Evolutionary conservation across 92 coral and sea anemone genomes (phyloP).

Genomic region (Palythoa heliodiscus): DNA sequence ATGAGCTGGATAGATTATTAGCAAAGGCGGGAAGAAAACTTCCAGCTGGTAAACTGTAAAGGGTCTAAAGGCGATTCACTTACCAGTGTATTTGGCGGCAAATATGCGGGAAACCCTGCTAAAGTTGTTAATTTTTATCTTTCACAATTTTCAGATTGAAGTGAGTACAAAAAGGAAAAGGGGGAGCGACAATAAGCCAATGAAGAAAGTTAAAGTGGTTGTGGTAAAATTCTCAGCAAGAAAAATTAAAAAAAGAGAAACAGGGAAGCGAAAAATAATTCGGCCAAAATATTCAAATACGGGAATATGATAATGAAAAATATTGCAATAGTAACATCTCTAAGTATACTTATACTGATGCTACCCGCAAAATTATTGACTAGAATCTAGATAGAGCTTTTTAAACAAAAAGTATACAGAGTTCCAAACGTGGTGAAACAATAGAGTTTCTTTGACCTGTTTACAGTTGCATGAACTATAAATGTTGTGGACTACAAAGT

Average conservation of each 20-base stretch:
- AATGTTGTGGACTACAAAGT: not conserved
- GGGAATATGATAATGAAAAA: not conserved
- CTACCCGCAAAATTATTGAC: not conserved
- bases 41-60: no score
- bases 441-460: not conserved
- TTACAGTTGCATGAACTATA: not conserved
- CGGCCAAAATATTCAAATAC: not conserved
- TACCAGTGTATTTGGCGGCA: no score
- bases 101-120: no score
- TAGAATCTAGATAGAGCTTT: not conserved
- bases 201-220: not conserved
- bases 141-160: slow-evolving; percentile 2
- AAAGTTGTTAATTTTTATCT: no score
- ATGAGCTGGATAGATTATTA: no score
- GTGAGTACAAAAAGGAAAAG: not conserved
- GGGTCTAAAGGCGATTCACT: no score
- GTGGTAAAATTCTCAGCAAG: not conserved
- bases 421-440: not conserved
- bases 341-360: not conserved
- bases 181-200: not conserved
- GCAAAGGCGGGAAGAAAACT: no score
- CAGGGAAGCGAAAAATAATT: not conserved
- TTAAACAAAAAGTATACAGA: not conserved
- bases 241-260: not conserved
- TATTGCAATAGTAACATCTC: not conserved